These are phyloP conservation scores for Erebia epiphron DNA, from an alignment of 2,888 invertebrate genomes.

Conservation along the genomic window DNA sequence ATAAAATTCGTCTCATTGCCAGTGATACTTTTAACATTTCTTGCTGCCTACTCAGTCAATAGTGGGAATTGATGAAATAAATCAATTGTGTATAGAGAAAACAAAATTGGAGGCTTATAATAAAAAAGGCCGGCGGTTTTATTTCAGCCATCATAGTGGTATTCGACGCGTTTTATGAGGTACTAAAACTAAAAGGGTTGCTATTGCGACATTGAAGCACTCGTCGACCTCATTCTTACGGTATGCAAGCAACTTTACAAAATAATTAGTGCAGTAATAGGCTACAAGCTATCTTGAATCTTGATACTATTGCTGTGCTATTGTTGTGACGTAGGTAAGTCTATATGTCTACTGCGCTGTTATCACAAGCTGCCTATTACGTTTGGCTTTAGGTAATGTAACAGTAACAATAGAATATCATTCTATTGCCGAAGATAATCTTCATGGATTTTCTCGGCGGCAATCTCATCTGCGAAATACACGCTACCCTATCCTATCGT, in stretches of 20 bases:
- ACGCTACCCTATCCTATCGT: background rate
- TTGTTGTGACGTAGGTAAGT: background rate
- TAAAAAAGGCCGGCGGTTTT: slow-evolving; percentile 47
- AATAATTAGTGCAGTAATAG: slow-evolving; percentile 34
- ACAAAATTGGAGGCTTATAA: slow-evolving; percentile 31
- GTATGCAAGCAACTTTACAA: slow-evolving; percentile 37
- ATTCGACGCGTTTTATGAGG: slow-evolving; percentile 66
- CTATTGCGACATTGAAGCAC: slow-evolving; percentile 68
- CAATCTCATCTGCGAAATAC: background rate
- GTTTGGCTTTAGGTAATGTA: background rate
- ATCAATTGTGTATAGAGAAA: slow-evolving; percentile 32
- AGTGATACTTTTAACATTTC: slow-evolving; percentile 31
- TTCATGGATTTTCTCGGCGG: background rate
- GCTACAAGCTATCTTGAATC: slow-evolving; percentile 18
- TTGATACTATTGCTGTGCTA: slow-evolving; percentile 15
- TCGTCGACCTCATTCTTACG: slow-evolving; percentile 49
- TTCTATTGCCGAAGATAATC: background rate
- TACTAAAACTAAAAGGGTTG: slow-evolving; percentile 78
- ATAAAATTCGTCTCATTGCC: slow-evolving; percentile 36
- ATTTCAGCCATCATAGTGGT: slow-evolving; percentile 61
- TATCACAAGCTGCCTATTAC: background rate
- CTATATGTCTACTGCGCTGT: background rate
- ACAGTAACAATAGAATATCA: background rate
- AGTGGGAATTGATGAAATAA: slow-evolving; percentile 13
- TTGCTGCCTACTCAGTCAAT: slow-evolving; percentile 20